Evolutionary conservation across 2,888 invertebrate species (phyloP), one percentile per base, ranked within the genome.

Genomic region (Kuschelorhynchus macadamiae): DNA sequence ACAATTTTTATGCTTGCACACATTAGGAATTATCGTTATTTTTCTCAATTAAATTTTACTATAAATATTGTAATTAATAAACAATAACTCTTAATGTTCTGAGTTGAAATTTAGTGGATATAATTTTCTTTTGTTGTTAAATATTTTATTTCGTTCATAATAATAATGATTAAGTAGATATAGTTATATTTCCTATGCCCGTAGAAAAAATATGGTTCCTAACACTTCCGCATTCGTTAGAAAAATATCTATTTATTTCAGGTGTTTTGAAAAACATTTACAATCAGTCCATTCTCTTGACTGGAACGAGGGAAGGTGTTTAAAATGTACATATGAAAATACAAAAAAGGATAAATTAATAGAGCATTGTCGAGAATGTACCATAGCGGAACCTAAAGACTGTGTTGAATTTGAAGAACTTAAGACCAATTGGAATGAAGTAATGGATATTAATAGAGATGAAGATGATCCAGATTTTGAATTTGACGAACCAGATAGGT

Each of bases 281-380:
- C 25, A 41, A 42, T 11, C 46, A 0, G 36, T 39, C 12, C 67
- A 67, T 61, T 55, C 20, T n/a, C 12, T 61, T 7, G 50, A 67
- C 20, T 55, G 49, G 61, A 39, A 20, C 4, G 44, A 53, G 32
- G 30, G 5, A 2, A 46, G 17, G 32, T 67, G 67, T 42, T 32
- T 67, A 21, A 61, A 67, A 56, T 67, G 67, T 49, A 47, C 14
- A 5, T 46, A 55, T 33, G 1, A 49, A 14, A 32, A n/a, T 1
- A 17, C 33, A 20, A 25, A 50, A 30, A 36, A 17, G 16, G 41
- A 32, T 25, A 17, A 30, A 16, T 62, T 67, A 12, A 12, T 62
- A 11, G 61, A 55, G 14, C 67, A 67, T 44, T 61, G 49, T 33
- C 11, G 14, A 16, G 14, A 14, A 17, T 67, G 67, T 14, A 21